These are phyloP conservation scores for Labeo catla DNA, from an alignment of 2,113 vertebrate genomes.

Conservation along the genomic window DNA sequence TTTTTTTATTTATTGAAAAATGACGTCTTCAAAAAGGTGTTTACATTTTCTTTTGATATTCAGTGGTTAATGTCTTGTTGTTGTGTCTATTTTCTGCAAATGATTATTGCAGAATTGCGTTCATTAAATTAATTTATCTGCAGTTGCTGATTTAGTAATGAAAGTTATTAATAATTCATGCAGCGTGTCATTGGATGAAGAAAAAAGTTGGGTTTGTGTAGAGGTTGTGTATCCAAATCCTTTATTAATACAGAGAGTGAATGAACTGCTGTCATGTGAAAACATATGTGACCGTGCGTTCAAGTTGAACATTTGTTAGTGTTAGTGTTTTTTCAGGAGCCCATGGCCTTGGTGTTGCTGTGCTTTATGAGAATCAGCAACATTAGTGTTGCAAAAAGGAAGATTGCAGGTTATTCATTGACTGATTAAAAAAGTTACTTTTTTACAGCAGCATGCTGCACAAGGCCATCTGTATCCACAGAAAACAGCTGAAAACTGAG, in stretches of 20 bases:
- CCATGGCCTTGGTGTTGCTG: not conserved
- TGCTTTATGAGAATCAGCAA: not conserved
- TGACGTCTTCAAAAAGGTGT: too few species aligned
- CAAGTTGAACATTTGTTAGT: not conserved
- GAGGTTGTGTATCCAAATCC: not conserved
- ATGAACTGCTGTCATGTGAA: not conserved
- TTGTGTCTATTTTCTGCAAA: not conserved
- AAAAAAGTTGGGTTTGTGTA: not conserved
- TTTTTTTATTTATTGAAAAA: too few species aligned
- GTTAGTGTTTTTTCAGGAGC: not conserved
- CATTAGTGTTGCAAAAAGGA: not conserved
- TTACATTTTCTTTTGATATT: not conserved
- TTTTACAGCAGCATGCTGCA: constrained; percentile 1
- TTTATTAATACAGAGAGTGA: not conserved
- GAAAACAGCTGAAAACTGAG: not conserved
- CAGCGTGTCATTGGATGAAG: not conserved
- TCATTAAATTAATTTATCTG: not conserved
- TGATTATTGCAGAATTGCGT: not conserved
- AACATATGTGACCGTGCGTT: not conserved
- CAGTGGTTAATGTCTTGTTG: not conserved
- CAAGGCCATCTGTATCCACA: constrained; percentile 36
- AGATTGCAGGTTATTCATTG: not conserved
- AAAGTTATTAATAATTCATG: not conserved
- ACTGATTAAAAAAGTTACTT: not conserved
- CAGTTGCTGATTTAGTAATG: not conserved